A percentile compares a stretch with the other conserved stretches of the same genome.
phyloP scores from a whole-genome alignment of 2,888 invertebrate species.

The Petrolisthes manimaculis region DNA sequence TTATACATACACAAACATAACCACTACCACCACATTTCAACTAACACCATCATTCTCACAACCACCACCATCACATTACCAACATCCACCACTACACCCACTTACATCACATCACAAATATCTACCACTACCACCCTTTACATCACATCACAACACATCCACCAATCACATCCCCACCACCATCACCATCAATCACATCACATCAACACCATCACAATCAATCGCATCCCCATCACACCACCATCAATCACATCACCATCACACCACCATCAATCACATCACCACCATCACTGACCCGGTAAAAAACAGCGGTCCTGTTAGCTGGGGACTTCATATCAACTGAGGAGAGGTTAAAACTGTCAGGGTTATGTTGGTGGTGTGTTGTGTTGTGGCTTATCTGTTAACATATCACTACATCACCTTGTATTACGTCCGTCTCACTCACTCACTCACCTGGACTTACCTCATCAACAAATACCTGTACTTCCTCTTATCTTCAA shows the following conservation, averaged over 20 bases:
- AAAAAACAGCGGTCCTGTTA: conserved; percentile 25
- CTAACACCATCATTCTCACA: background rate
- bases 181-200: background rate
- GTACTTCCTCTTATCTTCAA: background rate
- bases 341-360: background rate
- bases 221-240: background rate
- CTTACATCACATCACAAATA: background rate
- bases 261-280: background rate
- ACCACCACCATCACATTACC: background rate
- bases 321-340: conserved; percentile 18
- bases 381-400: background rate
- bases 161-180: background rate
- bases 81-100: background rate
- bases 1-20: no score
- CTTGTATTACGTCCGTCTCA: background rate
- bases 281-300: conserved; percentile 13
- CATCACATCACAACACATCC: background rate
- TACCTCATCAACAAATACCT: background rate
- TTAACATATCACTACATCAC: background rate
- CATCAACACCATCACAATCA: background rate
- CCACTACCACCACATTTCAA: background rate
- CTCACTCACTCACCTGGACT: background rate
- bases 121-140: background rate
- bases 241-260: background rate
- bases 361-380: background rate